phyloP scores from a whole-genome alignment of 64 coral and sea anemone species.

The Dendronephthya gigantea region DNA sequence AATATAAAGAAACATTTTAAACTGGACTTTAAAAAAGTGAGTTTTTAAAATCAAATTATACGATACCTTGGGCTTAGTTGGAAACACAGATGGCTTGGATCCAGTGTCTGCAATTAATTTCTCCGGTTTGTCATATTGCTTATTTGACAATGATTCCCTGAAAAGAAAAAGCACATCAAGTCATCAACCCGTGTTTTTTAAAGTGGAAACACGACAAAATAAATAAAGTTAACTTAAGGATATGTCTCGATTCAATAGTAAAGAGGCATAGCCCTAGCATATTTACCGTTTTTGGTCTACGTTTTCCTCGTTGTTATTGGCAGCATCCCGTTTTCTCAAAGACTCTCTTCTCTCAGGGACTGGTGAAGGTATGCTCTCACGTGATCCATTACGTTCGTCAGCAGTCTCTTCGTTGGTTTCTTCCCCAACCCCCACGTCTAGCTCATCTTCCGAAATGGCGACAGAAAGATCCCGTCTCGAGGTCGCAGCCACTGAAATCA shows the following conservation, averaged over 20 bases:
- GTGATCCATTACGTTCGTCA: neutral
- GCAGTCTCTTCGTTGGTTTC: neutral
- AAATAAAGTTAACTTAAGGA: too few relatives aligned
- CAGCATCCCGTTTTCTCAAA: neutral
- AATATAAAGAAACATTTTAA: too few relatives aligned
- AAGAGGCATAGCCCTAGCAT: neutral
- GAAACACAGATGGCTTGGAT: neutral
- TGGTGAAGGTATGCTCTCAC: neutral
- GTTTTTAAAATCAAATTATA: neutral
- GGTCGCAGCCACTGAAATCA: conserved; percentile 79
- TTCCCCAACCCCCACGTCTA: neutral
- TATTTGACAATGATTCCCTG: neutral
- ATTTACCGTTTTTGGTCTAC: neutral
- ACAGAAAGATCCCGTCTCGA: conserved; percentile 37
- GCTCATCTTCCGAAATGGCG: neutral
- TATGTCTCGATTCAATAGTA: neutral
- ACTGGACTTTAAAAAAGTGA: too few relatives aligned
- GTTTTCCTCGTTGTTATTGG: neutral
- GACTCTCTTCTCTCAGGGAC: neutral
- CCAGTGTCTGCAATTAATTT: neutral
- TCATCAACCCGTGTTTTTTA: neutral
- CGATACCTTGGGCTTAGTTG: neutral
- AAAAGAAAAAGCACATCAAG: too few relatives aligned
- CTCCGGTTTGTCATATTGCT: neutral
- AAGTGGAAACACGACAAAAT: neutral